Evolutionary conservation across 2,797 vertebrate genomes (phyloP).

Genomic region (Acanthurus leucopareius): DNA sequence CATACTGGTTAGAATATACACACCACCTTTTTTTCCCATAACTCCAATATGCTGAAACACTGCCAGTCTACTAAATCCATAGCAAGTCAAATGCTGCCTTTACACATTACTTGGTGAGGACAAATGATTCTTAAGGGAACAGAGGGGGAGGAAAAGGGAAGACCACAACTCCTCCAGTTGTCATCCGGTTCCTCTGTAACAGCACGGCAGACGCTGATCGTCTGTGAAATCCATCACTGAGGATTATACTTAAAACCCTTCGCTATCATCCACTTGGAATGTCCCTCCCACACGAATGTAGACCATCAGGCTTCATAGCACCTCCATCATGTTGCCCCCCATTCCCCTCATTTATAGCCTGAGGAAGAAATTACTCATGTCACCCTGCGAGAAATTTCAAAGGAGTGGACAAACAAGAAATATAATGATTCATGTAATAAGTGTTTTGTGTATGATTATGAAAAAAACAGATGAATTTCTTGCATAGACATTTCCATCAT

Average conservation of each 20-base stretch:
- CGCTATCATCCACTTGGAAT: constrained; percentile 74
- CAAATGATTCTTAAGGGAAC: constrained; percentile 17
- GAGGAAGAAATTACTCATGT: constrained; percentile 58
- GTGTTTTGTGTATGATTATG: constrained; percentile 12
- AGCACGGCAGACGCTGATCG: constrained; percentile 54
- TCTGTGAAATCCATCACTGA: constrained; percentile 79
- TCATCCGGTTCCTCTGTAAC: constrained; percentile 54
- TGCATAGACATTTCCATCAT: background rate
- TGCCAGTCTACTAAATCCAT: too few relatives aligned
- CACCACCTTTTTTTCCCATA: too few relatives aligned
- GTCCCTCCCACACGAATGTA: constrained; percentile 71
- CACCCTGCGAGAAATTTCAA: constrained; percentile 10
- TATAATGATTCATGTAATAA: constrained; percentile 16
- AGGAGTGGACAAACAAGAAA: constrained; percentile 24
- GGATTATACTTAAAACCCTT: constrained; percentile 61
- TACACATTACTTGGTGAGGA: background rate
- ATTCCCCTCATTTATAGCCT: constrained; percentile 33
- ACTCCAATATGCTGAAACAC: too few relatives aligned
- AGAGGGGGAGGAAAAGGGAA: constrained; percentile 26
- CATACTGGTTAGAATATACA: too few relatives aligned
- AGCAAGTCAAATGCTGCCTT: too few relatives aligned
- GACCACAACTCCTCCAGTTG: constrained; percentile 57
- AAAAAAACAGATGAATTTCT: constrained; percentile 15
- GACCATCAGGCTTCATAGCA: constrained; percentile 43
- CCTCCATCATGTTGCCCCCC: constrained; percentile 33